Conservation (phyloP, 1,140 invertebrate genomes). For the Notospermus geniculatus region DNA sequence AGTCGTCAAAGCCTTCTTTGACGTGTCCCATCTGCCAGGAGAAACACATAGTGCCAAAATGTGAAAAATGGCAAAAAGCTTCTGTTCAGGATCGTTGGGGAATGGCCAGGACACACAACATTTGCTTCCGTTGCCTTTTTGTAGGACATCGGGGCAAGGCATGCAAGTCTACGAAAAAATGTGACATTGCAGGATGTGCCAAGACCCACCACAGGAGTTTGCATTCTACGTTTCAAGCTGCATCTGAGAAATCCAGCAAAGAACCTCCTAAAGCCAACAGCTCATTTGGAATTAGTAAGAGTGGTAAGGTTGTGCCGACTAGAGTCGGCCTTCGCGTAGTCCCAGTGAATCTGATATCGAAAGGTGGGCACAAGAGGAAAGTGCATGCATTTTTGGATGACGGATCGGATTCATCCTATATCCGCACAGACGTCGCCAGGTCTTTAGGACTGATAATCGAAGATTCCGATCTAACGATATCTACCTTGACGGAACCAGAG, state of each 20-base stretch:
- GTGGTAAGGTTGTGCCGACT: background rate
- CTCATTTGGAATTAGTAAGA: background rate
- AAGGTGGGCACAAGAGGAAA: background rate
- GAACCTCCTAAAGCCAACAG: background rate
- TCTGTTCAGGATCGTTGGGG: background rate
- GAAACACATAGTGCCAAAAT: background rate
- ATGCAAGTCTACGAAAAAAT: background rate
- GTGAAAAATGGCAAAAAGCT: background rate
- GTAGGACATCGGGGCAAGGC: background rate
- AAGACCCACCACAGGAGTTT: background rate
- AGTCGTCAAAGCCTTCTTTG: too few relatives aligned
- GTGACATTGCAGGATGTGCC: background rate
- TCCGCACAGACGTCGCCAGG: background rate
- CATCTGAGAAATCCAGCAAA: background rate
- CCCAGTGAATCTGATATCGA: background rate
- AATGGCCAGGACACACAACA: background rate
- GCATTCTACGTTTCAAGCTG: too few relatives aligned
- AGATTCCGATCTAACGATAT: background rate
- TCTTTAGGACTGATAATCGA: background rate
- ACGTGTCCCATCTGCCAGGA: background rate
- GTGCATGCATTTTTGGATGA: slow-evolving; percentile 3
- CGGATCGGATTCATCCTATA: slow-evolving; percentile 8
- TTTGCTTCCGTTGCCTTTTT: background rate
- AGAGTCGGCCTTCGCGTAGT: background rate
- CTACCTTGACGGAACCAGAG: background rate